phyloP scores from a whole-genome alignment of 2,797 vertebrate genomes.

The Chelon labrosus region DNA sequence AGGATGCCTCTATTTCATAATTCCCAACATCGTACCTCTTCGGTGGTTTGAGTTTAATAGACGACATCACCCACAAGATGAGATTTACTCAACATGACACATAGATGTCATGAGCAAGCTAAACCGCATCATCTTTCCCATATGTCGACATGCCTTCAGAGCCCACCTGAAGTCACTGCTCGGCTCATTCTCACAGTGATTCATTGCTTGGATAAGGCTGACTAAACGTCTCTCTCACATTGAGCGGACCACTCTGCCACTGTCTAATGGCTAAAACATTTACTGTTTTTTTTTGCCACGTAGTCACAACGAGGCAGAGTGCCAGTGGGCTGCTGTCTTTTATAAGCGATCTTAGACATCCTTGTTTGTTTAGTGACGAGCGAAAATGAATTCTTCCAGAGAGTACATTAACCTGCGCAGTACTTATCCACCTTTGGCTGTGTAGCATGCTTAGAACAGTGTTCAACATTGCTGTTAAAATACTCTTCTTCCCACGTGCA shows the following conservation, averaged over 20 bases:
- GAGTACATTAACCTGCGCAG: slow-evolving; percentile 4
- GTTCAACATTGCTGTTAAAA: slow-evolving; percentile 72
- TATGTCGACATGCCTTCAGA: slow-evolving; percentile 46
- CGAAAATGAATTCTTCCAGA: neutral
- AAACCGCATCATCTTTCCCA: slow-evolving; percentile 61
- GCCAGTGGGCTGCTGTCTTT: neutral
- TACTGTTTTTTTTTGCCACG: slow-evolving; percentile 35
- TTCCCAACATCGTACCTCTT: neutral
- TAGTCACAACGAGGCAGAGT: slow-evolving; percentile 32
- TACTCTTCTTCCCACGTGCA: slow-evolving; percentile 60
- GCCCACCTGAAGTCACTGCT: slow-evolving; percentile 33
- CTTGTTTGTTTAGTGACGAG: no score
- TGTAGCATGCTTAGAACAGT: slow-evolving; percentile 30
- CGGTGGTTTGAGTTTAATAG: neutral
- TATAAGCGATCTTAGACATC: neutral
- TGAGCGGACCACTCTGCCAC: slow-evolving; percentile 15
- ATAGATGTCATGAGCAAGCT: slow-evolving; percentile 30
- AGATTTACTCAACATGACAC: slow-evolving; percentile 32
- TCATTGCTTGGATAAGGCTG: slow-evolving; percentile 52
- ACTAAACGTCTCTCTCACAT: slow-evolving; percentile 54
- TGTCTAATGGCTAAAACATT: slow-evolving; percentile 53
- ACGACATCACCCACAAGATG: slow-evolving; percentile 1
- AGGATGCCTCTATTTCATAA: slow-evolving; percentile 6
- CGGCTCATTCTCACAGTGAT: slow-evolving; percentile 49
- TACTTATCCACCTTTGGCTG: slow-evolving; percentile 14